These are phyloP conservation scores for Agapornis canus DNA, from an alignment of 2,797 vertebrate species.

Conservation along the genomic window DNA sequence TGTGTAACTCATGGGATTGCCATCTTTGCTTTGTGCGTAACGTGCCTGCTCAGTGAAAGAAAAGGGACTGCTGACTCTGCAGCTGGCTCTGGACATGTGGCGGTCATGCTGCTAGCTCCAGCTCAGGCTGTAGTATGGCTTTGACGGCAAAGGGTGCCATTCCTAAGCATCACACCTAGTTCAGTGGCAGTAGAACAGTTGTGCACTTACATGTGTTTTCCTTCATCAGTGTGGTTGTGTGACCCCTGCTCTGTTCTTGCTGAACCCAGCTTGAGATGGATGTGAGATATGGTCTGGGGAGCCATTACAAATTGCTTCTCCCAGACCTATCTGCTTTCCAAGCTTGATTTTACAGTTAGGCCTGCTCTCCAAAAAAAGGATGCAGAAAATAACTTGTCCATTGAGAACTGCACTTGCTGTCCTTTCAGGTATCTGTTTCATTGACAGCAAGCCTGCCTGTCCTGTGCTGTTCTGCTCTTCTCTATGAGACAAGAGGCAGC, in stretches of 20 bases:
- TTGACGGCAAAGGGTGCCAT: rapidly evolving
- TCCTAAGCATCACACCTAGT: neutral
- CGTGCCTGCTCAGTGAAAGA: neutral
- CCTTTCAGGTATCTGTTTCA: neutral
- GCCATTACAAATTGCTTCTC: neutral
- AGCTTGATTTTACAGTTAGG: neutral
- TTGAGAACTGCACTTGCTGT: rapidly evolving
- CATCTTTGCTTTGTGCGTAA: neutral
- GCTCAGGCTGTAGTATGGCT: rapidly evolving
- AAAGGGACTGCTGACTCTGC: neutral
- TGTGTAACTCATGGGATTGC: neutral
- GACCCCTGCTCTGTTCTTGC: neutral
- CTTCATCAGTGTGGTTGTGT: rapidly evolving
- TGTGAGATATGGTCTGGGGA: rapidly evolving
- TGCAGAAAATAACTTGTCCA: neutral
- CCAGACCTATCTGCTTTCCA: rapidly evolving
- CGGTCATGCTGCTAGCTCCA: neutral
- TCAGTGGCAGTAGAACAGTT: neutral
- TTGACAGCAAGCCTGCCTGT: neutral
- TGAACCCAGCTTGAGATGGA: neutral
- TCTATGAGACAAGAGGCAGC: neutral
- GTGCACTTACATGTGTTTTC: rapidly evolving
- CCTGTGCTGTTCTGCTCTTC: rapidly evolving
- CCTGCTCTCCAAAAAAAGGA: neutral
- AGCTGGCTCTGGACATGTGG: rapidly evolving